Evolutionary conservation across 1,140 invertebrate genomes (phyloP).

Genomic region (Zaprionus davidi): DNA sequence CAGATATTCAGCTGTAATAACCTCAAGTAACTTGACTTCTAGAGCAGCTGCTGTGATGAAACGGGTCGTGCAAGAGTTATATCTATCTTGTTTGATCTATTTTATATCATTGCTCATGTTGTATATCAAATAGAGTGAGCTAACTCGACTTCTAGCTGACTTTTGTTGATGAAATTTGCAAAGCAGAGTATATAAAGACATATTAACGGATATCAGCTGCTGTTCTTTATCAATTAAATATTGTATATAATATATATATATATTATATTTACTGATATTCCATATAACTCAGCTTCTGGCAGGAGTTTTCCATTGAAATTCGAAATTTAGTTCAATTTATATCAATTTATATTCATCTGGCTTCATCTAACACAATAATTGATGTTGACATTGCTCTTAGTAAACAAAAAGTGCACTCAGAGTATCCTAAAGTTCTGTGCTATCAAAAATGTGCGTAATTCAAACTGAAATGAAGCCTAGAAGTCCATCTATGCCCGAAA

Average conservation of each 20-base stretch:
- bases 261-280: no score
- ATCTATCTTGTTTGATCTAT: not conserved
- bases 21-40: constrained; percentile 12
- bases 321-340: no score
- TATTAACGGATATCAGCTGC: no score
- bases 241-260: no score
- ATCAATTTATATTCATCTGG: no score
- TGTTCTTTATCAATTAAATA: no score
- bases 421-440: not conserved
- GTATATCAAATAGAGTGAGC: not conserved
- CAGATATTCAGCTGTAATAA: not conserved
- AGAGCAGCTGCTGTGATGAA: not conserved
- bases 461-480: not conserved
- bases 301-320: no score
- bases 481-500: constrained; percentile 6
- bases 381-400: not conserved
- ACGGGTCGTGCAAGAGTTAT: not conserved
- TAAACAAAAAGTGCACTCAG: not conserved
- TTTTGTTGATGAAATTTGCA: not conserved
- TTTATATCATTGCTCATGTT: not conserved
- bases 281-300: no score
- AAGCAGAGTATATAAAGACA: no score
- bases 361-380: not conserved
- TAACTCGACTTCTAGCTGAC: constrained; percentile 10
- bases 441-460: not conserved